These are phyloP conservation scores for Aphidoletes aphidimyza DNA, from an alignment of 2,888 invertebrate species.

Conservation along the genomic window DNA sequence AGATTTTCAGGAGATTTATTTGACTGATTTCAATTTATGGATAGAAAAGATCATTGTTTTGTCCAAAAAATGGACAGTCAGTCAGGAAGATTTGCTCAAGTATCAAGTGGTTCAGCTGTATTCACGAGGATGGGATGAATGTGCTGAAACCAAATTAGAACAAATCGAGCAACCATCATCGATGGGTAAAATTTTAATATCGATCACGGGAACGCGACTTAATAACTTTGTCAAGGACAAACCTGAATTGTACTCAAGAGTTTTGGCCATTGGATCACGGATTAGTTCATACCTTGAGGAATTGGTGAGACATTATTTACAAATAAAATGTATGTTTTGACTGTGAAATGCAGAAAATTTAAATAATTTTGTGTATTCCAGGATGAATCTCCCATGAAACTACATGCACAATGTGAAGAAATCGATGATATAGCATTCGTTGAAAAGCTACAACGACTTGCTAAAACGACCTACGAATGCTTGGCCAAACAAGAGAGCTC, in stretches of 20 bases:
- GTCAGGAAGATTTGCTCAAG: conserved; percentile 77
- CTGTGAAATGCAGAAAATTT: background rate
- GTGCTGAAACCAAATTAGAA: conserved; percentile 73
- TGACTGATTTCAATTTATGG: conserved; percentile 72
- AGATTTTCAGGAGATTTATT: conserved; percentile 68
- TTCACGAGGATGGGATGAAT: conserved; percentile 72
- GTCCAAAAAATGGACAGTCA: conserved; percentile 81
- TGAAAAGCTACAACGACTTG: background rate
- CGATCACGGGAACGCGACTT: conserved; percentile 84
- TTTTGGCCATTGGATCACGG: conserved; percentile 81
- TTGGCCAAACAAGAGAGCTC: conserved; percentile 11
- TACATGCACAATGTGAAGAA: conserved; percentile 7
- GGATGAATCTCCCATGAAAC: conserved; percentile 21
- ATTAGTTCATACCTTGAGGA: conserved; percentile 80
- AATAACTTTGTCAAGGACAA: conserved; percentile 73
- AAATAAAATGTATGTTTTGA: background rate
- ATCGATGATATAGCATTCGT: background rate
- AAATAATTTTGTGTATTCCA: background rate
- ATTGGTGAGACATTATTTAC: conserved; percentile 67
- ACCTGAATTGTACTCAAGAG: conserved; percentile 72
- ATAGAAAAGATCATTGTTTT: conserved; percentile 77
- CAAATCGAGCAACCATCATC: conserved; percentile 76
- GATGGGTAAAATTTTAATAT: conserved; percentile 77
- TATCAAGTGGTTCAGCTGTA: conserved; percentile 78
- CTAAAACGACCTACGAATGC: background rate